These are phyloP conservation scores for Ametastegia equiseti DNA, from an alignment of 2,888 invertebrate species.

Conservation along the genomic window DNA sequence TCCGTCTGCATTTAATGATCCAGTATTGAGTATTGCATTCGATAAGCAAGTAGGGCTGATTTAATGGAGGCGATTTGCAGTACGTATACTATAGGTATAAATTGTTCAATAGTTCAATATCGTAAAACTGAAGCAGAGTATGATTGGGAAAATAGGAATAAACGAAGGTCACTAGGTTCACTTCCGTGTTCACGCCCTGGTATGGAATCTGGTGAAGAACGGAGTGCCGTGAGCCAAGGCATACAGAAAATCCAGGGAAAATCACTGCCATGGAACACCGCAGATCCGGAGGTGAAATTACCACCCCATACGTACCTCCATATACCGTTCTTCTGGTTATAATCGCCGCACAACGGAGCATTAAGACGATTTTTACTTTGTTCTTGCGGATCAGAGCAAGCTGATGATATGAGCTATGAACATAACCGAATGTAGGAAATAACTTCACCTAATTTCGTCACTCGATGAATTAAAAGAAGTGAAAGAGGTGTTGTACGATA, in stretches of 20 bases:
- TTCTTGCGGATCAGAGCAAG: too few relatives aligned
- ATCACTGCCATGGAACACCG: constrained; percentile 11
- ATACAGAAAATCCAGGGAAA: not conserved
- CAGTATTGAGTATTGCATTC: too few relatives aligned
- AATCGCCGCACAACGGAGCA: too few relatives aligned
- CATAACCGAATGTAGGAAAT: not conserved
- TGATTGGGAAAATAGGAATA: not conserved
- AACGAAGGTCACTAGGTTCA: not conserved
- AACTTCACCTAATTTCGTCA: not conserved
- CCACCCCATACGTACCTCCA: not conserved
- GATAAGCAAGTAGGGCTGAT: too few relatives aligned
- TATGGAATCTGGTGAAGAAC: constrained; percentile 18
- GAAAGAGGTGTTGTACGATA: not conserved
- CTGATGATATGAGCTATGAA: not conserved
- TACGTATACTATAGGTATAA: not conserved
- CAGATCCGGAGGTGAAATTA: not conserved
- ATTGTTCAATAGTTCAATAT: too few relatives aligned
- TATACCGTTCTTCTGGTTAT: too few relatives aligned
- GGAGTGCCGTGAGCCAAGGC: not conserved
- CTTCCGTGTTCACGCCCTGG: constrained; percentile 18
- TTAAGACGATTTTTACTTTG: not conserved
- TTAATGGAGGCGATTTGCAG: not conserved
- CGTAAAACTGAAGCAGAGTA: not conserved
- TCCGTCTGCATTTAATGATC: too few relatives aligned
- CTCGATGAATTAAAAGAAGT: not conserved